Evolutionary conservation across 2,888 invertebrate species (phyloP).

Genomic region (Ectemnius lituratus): DNA sequence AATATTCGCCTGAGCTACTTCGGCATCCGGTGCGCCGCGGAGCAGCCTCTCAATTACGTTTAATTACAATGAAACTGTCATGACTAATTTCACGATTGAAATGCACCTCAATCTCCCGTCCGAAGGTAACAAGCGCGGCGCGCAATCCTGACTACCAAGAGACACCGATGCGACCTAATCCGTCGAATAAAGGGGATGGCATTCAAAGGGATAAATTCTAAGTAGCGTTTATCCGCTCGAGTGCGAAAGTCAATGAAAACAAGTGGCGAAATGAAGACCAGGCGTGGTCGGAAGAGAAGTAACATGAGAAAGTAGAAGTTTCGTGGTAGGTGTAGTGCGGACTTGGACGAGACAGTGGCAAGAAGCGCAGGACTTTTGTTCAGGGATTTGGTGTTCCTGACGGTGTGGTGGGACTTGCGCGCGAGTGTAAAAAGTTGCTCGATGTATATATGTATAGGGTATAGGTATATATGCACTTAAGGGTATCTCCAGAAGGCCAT

Average conservation of each 20-base stretch:
- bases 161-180: too few relatives aligned
- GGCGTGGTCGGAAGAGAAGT: too few relatives aligned
- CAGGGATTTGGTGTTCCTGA: conserved; percentile 24
- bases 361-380: conserved; percentile 15
- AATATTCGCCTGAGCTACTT: conserved; percentile 11
- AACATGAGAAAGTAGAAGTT: too few relatives aligned
- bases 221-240: too few relatives aligned
- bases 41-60: conserved; percentile 16
- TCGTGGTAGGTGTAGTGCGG: too few relatives aligned
- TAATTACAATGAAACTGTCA: conserved; percentile 8
- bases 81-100: conserved; percentile 9
- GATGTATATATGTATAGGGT: neutral
- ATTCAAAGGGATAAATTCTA: too few relatives aligned
- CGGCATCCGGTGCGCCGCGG: neutral
- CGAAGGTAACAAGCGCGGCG: too few relatives aligned
- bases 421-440: conserved; percentile 35
- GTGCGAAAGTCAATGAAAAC: too few relatives aligned
- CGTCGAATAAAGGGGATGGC: too few relatives aligned
- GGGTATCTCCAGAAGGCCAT: conserved; percentile 17
- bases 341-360: too few relatives aligned
- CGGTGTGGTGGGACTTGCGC: conserved; percentile 9
- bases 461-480: conserved; percentile 24
- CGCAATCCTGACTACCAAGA: too few relatives aligned
- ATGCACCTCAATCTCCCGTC: conserved; percentile 5
- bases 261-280: too few relatives aligned